These are phyloP conservation scores for Drosophila trapezifrons DNA, from an alignment of 1,140 invertebrate species.

Conservation along the genomic window DNA sequence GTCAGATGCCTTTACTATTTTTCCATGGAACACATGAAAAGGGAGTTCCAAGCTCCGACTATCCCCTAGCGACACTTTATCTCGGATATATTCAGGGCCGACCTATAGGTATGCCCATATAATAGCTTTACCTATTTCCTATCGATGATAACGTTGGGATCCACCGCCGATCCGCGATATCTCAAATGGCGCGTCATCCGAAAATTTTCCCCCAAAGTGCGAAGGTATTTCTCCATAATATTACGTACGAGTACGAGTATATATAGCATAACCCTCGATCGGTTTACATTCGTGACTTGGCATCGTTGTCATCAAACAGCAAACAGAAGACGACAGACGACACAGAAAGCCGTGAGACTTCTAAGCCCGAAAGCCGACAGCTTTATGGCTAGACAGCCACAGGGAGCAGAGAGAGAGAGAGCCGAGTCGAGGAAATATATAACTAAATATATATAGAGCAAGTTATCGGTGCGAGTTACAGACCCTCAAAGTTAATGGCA, in stretches of 20 bases:
- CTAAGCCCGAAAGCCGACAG: slow-evolving; percentile 51
- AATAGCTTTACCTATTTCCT: slow-evolving; percentile 10
- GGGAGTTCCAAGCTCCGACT: slow-evolving; percentile 20
- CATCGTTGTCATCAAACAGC: slow-evolving; percentile 51
- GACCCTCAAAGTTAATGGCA: slow-evolving; percentile 40
- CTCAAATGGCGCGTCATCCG: slow-evolving; percentile 37
- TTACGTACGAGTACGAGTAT: slow-evolving; percentile 1
- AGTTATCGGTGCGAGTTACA: slow-evolving; percentile 50
- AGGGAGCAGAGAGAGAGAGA: neutral
- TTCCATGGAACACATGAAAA: neutral
- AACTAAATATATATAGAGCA: slow-evolving; percentile 35
- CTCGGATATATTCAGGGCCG: slow-evolving; percentile 11
- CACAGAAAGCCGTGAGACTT: slow-evolving; percentile 36
- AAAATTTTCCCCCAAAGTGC: slow-evolving; percentile 35
- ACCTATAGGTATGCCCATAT: too few species aligned
- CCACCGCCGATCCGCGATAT: slow-evolving; percentile 26
- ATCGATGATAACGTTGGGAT: slow-evolving; percentile 19
- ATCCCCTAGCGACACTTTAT: slow-evolving; percentile 24
- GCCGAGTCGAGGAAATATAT: slow-evolving; percentile 2
- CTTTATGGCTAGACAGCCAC: slow-evolving; percentile 36
- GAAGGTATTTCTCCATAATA: slow-evolving; percentile 16
- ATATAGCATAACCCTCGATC: slow-evolving; percentile 33
- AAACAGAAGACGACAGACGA: slow-evolving; percentile 6
- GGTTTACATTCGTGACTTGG: slow-evolving; percentile 52
- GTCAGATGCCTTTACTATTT: neutral